Evolutionary conservation across 2,113 vertebrate species (phyloP).

Genomic region (Poeciliopsis prolifica): DNA sequence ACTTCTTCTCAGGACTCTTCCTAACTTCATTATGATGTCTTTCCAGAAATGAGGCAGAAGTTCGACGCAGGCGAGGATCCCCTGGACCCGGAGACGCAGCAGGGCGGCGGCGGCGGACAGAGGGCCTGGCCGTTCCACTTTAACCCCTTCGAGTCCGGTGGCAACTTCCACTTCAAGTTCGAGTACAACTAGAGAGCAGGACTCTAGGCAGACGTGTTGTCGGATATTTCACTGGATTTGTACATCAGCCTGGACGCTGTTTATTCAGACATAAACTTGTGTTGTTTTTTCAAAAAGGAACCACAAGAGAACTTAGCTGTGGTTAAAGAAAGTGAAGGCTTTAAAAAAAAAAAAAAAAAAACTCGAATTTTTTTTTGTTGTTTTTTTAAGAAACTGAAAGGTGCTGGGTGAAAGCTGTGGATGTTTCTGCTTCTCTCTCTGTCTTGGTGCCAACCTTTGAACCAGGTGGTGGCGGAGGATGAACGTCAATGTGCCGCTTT

Average conservation of each 20-base stretch:
- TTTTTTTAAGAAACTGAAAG: constrained; percentile 1
- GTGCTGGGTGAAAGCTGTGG: constrained; percentile 11
- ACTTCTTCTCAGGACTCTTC: background rate
- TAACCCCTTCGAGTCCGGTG: constrained; percentile 85
- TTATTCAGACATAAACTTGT: constrained; percentile 8
- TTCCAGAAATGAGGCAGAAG: constrained; percentile 85
- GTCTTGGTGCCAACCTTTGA: constrained; percentile 60
- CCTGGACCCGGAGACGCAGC: constrained; percentile 85
- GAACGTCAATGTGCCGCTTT: constrained; percentile 8
- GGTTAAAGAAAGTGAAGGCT: background rate
- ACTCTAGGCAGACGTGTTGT: constrained; percentile 12
- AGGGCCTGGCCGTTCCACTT: constrained; percentile 84
- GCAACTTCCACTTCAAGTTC: constrained; percentile 87
- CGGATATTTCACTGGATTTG: constrained; percentile 30
- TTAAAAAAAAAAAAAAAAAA: background rate
- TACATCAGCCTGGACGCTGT: constrained; percentile 30
- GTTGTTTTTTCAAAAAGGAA: constrained; percentile 16
- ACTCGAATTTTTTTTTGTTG: no score
- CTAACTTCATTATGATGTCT: background rate
- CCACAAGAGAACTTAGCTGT: constrained; percentile 1
- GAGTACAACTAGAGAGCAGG: constrained; percentile 79
- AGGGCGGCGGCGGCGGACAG: constrained; percentile 71
- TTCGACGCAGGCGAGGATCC: constrained; percentile 87
- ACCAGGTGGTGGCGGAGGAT: constrained; percentile 13
- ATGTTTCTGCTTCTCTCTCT: constrained; percentile 17